Evolutionary conservation across 1,140 invertebrate genomes (phyloP).

Genomic region (Papilio machaon): DNA sequence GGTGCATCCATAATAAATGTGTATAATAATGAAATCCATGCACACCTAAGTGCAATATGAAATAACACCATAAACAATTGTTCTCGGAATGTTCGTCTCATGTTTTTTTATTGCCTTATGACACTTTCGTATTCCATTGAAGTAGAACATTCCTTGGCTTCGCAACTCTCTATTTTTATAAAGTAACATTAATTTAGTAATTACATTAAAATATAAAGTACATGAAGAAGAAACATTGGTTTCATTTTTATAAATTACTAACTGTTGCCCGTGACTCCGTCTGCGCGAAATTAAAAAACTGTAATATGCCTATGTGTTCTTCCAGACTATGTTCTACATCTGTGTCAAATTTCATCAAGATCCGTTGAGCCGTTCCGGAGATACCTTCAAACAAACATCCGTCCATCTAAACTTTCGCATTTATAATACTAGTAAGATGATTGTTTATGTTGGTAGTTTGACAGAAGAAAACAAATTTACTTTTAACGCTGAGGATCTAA

Average conservation of each 20-base stretch:
- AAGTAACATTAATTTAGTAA: not conserved
- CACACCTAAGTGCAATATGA: slow-evolving; percentile 25
- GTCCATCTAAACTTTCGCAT: too few relatives aligned
- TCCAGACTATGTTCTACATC: too few relatives aligned
- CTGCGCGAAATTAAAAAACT: too few relatives aligned
- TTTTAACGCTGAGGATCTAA: not conserved
- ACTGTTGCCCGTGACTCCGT: too few relatives aligned
- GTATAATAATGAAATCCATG: slow-evolving; percentile 32
- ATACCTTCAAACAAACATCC: too few relatives aligned
- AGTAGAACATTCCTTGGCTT: slow-evolving; percentile 4
- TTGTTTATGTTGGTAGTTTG: not conserved
- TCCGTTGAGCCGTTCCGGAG: too few relatives aligned
- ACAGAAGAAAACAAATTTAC: not conserved
- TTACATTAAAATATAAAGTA: too few relatives aligned
- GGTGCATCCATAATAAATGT: slow-evolving; percentile 36
- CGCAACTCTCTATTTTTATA: not conserved
- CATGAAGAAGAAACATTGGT: too few relatives aligned
- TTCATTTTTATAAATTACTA: too few relatives aligned
- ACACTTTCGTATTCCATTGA: slow-evolving; percentile 2
- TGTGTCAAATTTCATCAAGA: too few relatives aligned
- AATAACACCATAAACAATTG: slow-evolving; percentile 37
- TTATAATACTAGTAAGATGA: too few relatives aligned
- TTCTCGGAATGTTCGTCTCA: slow-evolving; percentile 33
- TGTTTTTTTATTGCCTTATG: slow-evolving; percentile 31
- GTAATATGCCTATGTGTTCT: too few relatives aligned